Conservation (phyloP, 2,888 invertebrate genomes). For the Drosophila mimetica region DNA sequence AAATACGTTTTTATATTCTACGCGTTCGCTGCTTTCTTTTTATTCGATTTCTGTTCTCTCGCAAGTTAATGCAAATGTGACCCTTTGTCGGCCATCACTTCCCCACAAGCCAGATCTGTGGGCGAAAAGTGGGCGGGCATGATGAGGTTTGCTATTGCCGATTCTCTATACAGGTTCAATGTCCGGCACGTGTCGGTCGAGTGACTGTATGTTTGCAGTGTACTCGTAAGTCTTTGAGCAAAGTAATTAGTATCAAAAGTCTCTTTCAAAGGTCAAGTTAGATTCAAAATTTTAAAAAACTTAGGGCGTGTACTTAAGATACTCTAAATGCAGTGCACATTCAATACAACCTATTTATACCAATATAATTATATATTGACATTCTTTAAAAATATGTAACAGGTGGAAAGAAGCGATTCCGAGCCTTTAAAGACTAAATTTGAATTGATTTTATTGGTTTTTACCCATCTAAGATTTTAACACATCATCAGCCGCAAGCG, state of each 20-base stretch:
- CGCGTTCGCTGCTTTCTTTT: constrained; percentile 45
- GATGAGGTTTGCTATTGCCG: neutral
- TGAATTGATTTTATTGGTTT: too few species aligned
- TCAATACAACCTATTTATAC: too few species aligned
- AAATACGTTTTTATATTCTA: constrained; percentile 41
- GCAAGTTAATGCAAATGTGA: constrained; percentile 43
- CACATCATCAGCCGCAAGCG: too few species aligned
- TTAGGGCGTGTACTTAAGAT: too few species aligned
- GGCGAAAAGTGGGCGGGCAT: neutral
- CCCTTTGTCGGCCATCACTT: constrained; percentile 12
- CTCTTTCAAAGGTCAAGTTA: neutral
- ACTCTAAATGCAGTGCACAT: neutral
- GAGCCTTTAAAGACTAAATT: too few species aligned
- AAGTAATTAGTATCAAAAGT: neutral
- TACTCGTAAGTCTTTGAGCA: neutral
- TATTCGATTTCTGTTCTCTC: constrained; percentile 47
- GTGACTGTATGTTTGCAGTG: neutral
- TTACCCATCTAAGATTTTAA: too few species aligned
- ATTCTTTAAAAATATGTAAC: too few species aligned
- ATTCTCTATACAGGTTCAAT: neutral
- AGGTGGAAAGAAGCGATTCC: too few species aligned
- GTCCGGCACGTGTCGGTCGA: neutral
- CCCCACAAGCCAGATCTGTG: neutral
- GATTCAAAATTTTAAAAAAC: neutral
- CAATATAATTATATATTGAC: too few species aligned